Evolutionary conservation across 1,140 invertebrate genomes (phyloP), one percentile per base, ranked within the genome.

Genomic region (Drosophila sp.): DNA sequence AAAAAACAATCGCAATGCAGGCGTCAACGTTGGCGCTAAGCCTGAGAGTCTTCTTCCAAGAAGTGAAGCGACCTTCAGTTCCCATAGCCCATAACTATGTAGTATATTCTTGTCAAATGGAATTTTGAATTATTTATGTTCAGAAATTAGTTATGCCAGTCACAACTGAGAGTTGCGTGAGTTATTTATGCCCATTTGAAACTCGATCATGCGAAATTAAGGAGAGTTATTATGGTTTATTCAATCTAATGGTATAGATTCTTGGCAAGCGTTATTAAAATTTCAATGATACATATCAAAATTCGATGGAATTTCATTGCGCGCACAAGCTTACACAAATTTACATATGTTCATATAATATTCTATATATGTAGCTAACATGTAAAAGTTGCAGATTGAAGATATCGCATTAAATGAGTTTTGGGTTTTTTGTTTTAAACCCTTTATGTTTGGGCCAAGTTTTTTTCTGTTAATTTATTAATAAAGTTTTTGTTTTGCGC

Each of bases 191-290:
- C 23, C 27, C 44, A 50, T 50, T 50, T 50, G 44, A 50, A 50
- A 50, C 44, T 50, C 44, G 44, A 50, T 50, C 44, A 50, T 50
- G 23, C 44, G 23, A 50, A 50, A 50, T 50, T 50, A 50, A 50
- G 44, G 44, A 50, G 44, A 50, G 44, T 50, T 50, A 50, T 50
- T 50, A 50, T 50, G 44, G 44, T 50, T 23, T 50, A 25, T 10
- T 50, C 44, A 10, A 25, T 50, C 44, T 50, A 50, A 50, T 50
- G n/a, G 3, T 27, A 27, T 27, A 25, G 35, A 25, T 50, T 50
- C 44, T 50, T 50, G 6, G 23, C 44, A 50, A 50, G 25, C 44
- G 7, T 10, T 10, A 50, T 50, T 50, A 50, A 50, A 23, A 50
- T 50, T 50, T 50, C 8, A 50, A 50, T 50, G 44, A 50, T 50